Evolutionary conservation across 2,888 invertebrate genomes (phyloP).

Genomic region (Perithous albicinctus): DNA sequence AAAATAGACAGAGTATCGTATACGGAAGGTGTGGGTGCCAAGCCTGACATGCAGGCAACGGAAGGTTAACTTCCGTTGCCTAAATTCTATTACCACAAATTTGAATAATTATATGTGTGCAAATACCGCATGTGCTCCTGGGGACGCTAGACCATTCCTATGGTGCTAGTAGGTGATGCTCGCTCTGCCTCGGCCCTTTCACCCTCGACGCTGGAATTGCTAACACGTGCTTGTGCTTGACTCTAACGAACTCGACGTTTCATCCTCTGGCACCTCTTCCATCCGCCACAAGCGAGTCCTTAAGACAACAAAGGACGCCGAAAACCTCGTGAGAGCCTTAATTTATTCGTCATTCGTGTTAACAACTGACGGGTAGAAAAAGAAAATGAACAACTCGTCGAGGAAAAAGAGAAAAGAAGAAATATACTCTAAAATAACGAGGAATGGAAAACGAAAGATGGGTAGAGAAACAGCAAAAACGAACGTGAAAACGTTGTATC

Average conservation of each 20-base stretch:
- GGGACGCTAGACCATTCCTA: constrained; percentile 28
- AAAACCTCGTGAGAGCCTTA: constrained; percentile 56
- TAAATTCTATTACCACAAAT: constrained; percentile 77
- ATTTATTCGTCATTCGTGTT: constrained; percentile 65
- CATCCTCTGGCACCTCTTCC: constrained; percentile 46
- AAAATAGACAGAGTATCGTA: neutral
- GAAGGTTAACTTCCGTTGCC: constrained; percentile 64
- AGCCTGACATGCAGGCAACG: constrained; percentile 34
- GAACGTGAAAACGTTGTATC: too few species aligned
- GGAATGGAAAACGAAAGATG: neutral
- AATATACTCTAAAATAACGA: neutral
- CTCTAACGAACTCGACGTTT: constrained; percentile 77
- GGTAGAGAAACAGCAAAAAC: neutral
- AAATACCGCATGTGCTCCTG: constrained; percentile 70
- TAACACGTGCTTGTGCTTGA: constrained; percentile 74
- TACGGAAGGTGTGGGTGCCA: neutral
- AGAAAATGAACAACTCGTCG: constrained; percentile 1
- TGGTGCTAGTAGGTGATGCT: constrained; percentile 36
- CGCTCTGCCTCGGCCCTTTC: constrained; percentile 36
- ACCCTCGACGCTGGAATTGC: constrained; percentile 71
- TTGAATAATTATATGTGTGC: constrained; percentile 81
- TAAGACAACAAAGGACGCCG: constrained; percentile 73
- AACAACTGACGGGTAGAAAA: neutral
- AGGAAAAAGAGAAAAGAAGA: constrained; percentile 3
- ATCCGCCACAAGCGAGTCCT: constrained; percentile 67